These are phyloP conservation scores for Eclectus roratus DNA, from an alignment of 2,113 vertebrate genomes.

Conservation along the genomic window DNA sequence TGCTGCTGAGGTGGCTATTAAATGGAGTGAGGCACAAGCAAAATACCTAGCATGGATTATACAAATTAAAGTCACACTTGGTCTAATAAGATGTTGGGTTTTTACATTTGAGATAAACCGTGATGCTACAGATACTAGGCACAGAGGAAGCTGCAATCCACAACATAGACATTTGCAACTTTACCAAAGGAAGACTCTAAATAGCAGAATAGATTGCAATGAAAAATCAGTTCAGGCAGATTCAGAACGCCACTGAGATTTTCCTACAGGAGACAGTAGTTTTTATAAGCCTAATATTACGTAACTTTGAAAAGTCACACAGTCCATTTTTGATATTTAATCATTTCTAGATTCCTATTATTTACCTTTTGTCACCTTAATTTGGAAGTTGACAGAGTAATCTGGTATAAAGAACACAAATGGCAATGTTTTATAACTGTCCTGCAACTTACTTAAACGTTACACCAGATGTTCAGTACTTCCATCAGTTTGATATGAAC, in stretches of 20 bases:
- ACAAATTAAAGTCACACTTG: background rate
- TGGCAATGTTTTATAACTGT: conserved; percentile 68
- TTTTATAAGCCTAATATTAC: background rate
- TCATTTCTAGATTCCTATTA: background rate
- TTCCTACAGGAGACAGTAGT: background rate
- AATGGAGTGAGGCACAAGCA: background rate
- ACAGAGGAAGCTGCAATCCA: background rate
- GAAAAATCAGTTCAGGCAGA: background rate
- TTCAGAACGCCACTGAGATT: background rate
- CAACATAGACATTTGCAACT: background rate
- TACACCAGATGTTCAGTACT: conserved; percentile 75
- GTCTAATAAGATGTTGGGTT: background rate
- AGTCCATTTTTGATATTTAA: background rate
- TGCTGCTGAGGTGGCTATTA: background rate
- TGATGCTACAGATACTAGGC: background rate
- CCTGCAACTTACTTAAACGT: conserved; percentile 77
- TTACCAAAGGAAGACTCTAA: background rate
- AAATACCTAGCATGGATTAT: background rate
- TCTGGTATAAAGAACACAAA: background rate
- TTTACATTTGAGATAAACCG: background rate
- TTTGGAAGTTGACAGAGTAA: background rate
- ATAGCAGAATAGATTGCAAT: background rate
- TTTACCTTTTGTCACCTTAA: background rate
- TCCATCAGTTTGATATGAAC: conserved; percentile 72
- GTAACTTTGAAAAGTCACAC: background rate